A percentile compares a stretch with the other conserved stretches of the same genome.
phyloP scores from a whole-genome alignment of 2,113 vertebrate species.

The Mola mola region DNA sequence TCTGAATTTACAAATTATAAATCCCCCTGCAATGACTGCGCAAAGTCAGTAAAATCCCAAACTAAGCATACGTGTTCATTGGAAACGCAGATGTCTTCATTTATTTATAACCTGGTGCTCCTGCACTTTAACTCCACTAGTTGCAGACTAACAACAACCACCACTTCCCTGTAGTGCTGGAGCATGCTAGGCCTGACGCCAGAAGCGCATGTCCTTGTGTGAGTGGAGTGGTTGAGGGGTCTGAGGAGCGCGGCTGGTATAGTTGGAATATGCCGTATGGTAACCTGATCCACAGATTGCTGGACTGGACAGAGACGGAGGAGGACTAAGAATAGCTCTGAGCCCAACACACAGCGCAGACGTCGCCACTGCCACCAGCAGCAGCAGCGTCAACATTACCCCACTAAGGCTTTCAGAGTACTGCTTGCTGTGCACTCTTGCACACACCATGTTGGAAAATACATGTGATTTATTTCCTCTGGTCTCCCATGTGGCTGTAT shows the following conservation, averaged over 20 bases:
- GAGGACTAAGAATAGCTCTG: conserved; percentile 73
- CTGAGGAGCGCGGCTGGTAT: conserved; percentile 3
- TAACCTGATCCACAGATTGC: conserved; percentile 78
- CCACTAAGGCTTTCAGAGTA: conserved; percentile 45
- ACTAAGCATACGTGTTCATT: conserved; percentile 13
- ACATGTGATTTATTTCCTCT: conserved; percentile 49
- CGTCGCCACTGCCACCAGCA: conserved; percentile 1
- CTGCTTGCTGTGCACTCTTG: conserved; percentile 42
- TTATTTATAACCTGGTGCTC: conserved; percentile 64
- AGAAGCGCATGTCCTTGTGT: conserved; percentile 29
- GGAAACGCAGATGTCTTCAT: conserved; percentile 49
- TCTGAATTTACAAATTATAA: conserved; percentile 1
- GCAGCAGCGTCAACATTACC: conserved; percentile 39
- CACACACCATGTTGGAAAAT: conserved; percentile 43
- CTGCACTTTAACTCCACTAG: conserved; percentile 48
- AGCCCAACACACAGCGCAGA: conserved; percentile 61
- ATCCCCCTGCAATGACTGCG: conserved; percentile 1
- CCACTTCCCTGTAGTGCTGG: conserved; percentile 53
- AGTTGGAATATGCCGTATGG: conserved; percentile 58
- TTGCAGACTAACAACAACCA: conserved; percentile 65
- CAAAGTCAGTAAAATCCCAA: conserved; percentile 6
- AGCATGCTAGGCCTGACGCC: conserved; percentile 49
- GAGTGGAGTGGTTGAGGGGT: conserved; percentile 31
- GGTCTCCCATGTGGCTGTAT: conserved; percentile 46
- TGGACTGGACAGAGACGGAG: conserved; percentile 69